phyloP scores from a whole-genome alignment of 2,113 vertebrate species.

The Oreochromis aureus region DNA sequence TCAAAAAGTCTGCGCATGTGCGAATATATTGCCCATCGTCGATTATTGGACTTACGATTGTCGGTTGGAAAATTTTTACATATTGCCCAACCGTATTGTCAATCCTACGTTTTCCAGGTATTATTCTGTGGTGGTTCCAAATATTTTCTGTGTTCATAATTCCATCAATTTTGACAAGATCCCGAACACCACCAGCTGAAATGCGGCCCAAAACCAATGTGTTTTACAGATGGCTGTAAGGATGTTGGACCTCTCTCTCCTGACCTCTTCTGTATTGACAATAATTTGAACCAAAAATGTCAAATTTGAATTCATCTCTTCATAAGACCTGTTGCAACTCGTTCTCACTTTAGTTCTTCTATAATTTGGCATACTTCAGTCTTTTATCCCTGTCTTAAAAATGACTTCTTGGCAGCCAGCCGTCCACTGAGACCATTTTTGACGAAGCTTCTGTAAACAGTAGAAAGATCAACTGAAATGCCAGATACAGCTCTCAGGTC shows the following conservation, averaged over 20 bases:
- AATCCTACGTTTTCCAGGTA: neutral
- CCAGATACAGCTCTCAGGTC: fast-evolving
- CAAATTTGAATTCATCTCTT: neutral
- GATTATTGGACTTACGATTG: neutral
- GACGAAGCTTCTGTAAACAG: neutral
- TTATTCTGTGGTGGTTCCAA: fast-evolving
- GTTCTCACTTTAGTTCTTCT: neutral
- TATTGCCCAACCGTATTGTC: neutral
- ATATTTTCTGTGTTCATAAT: neutral
- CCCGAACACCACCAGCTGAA: neutral
- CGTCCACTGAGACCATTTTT: neutral
- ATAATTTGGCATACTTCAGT: neutral
- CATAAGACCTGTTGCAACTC: neutral
- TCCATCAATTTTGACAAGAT: fast-evolving
- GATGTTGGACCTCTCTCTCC: neutral
- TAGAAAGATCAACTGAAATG: neutral
- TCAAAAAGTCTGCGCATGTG: neutral
- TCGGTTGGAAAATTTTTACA: fast-evolving
- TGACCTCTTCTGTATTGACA: neutral
- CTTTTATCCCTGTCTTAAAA: neutral
- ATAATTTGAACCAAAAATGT: neutral
- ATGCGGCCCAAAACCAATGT: neutral
- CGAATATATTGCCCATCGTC: neutral
- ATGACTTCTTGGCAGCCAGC: neutral
- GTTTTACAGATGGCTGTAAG: neutral